Conservation (phyloP, 2,797 vertebrate species). For the Philypnodon macrostomus region DNA sequence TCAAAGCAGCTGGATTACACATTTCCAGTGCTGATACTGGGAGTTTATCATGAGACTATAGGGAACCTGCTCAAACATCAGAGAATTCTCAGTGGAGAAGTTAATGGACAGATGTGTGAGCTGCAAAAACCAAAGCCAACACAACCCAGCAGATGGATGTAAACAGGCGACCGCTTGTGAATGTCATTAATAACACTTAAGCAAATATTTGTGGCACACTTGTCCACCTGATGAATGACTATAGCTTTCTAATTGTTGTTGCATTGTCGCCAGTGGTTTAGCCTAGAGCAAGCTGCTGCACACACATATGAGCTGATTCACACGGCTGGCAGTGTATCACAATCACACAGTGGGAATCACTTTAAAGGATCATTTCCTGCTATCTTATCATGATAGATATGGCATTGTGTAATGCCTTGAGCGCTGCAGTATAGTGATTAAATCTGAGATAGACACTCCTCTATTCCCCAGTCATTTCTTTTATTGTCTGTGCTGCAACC, state of each 20-base stretch:
- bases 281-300: conserved; percentile 10
- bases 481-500: conserved; percentile 20
- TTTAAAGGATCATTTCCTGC: conserved; percentile 38
- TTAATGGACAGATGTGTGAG: conserved; percentile 11
- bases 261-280: conserved; percentile 27
- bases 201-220: conserved; percentile 31
- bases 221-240: conserved; percentile 47
- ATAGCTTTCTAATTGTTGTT: conserved; percentile 26
- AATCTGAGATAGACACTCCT: conserved; percentile 32
- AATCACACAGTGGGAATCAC: conserved; percentile 29
- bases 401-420: conserved; percentile 38
- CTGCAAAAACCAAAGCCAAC: conserved; percentile 13
- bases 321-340: conserved; percentile 4
- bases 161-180: conserved; percentile 8
- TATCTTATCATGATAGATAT: conserved; percentile 45
- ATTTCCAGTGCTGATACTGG: neutral
- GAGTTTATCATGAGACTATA: neutral
- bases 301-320: conserved; percentile 12
- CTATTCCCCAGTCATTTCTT: conserved; percentile 32
- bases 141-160: conserved; percentile 33
- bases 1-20: neutral
- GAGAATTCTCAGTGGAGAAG: conserved; percentile 13
- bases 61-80: conserved; percentile 16
- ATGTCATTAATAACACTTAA: conserved; percentile 35
- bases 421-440: conserved; percentile 41